Evolutionary conservation across 2,888 invertebrate genomes (phyloP).

Genomic region (Norana najaformis): DNA sequence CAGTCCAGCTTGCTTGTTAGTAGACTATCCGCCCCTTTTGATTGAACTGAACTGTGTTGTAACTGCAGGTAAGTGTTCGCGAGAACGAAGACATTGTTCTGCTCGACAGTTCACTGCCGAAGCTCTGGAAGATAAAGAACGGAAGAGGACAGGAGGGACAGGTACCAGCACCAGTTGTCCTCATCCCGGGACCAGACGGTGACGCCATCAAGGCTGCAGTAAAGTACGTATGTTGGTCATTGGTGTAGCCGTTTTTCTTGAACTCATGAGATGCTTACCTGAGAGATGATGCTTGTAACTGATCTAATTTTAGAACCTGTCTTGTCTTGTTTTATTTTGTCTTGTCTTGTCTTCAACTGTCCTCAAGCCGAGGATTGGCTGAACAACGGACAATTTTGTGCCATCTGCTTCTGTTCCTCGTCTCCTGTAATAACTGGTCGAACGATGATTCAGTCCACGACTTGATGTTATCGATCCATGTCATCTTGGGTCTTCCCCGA

Average conservation of each 20-base stretch:
- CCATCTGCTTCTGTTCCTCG: no score
- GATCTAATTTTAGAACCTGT: background rate
- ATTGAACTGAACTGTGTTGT: no score
- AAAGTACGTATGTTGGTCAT: constrained; percentile 39
- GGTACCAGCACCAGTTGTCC: constrained; percentile 41
- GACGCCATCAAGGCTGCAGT: constrained; percentile 43
- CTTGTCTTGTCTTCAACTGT: no score
- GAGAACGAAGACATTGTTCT: constrained; percentile 45
- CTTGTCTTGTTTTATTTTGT: no score
- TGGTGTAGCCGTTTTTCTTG: background rate
- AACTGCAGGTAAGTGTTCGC: constrained; percentile 41
- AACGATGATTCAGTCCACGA: no score
- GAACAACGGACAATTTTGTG: no score
- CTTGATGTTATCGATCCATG: no score
- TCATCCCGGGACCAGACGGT: constrained; percentile 45
- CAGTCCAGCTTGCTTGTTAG: no score
- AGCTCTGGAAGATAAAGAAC: constrained; percentile 44
- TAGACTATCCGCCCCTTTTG: no score
- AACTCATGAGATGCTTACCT: background rate
- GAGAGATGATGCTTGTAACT: background rate
- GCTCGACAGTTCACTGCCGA: constrained; percentile 41
- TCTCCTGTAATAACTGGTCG: no score
- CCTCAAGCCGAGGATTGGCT: no score
- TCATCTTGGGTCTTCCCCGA: no score
- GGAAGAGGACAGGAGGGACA: constrained; percentile 42